A percentile compares a stretch with the other conserved stretches of the same genome.
Conservation (phyloP, 2,113 vertebrate species). For the Clinocottus analis region DNA sequence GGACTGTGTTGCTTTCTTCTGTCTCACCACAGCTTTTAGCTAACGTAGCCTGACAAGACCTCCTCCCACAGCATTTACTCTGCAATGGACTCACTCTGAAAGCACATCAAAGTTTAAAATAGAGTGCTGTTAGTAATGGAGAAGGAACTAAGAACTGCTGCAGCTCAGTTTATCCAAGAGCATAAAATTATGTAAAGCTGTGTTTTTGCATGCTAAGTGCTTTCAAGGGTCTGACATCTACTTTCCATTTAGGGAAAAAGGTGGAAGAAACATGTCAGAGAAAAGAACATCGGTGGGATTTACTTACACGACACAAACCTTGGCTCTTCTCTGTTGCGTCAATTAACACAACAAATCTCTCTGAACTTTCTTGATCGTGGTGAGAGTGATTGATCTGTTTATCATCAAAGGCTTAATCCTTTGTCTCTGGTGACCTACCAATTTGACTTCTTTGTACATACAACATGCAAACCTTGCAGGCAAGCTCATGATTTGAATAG, state of each 20-base stretch:
- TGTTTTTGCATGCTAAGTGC: slow-evolving; percentile 64
- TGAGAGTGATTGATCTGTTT: slow-evolving; percentile 44
- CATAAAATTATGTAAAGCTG: slow-evolving; percentile 64
- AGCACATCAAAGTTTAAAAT: slow-evolving; percentile 72
- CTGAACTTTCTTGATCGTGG: slow-evolving; percentile 34
- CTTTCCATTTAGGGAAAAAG: slow-evolving; percentile 31
- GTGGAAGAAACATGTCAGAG: not conserved
- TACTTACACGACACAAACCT: slow-evolving; percentile 22
- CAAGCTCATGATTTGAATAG: slow-evolving; percentile 37
- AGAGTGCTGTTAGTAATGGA: slow-evolving; percentile 55
- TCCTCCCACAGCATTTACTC: slow-evolving; percentile 61
- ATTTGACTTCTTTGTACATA: slow-evolving; percentile 50
- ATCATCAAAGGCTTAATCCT: slow-evolving; percentile 44
- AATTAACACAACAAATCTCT: slow-evolving; percentile 21
- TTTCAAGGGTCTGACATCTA: slow-evolving; percentile 33
- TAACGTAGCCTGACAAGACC: slow-evolving; percentile 59
- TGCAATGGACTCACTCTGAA: slow-evolving; percentile 49
- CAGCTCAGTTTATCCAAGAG: slow-evolving; percentile 52
- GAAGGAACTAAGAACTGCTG: slow-evolving; percentile 29
- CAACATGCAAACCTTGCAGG: slow-evolving; percentile 27
- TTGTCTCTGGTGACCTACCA: slow-evolving; percentile 55
- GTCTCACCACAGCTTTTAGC: slow-evolving; percentile 37
- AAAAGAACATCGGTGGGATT: slow-evolving; percentile 8
- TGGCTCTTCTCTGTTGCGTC: slow-evolving; percentile 9
- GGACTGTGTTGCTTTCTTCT: slow-evolving; percentile 12